These are phyloP conservation scores for Oscarella lobularis DNA, from an alignment of 37 sponge, comb jelly and placozoan species.

Conservation along the genomic window DNA sequence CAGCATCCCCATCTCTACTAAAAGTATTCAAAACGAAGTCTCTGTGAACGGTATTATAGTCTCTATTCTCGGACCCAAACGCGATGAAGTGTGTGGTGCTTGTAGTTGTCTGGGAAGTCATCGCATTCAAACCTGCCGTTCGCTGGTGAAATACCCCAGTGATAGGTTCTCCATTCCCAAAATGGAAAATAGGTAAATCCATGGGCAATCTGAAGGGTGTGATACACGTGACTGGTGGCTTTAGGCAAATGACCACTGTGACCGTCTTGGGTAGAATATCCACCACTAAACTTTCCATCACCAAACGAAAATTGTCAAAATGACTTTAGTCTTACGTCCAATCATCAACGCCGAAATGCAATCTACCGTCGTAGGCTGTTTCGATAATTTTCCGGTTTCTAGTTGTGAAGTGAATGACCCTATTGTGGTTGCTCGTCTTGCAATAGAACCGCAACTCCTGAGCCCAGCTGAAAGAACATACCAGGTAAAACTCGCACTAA, in stretches of 20 bases:
- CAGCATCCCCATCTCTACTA: no score
- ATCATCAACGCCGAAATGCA: background rate
- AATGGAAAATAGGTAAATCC: background rate
- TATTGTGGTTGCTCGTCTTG: background rate
- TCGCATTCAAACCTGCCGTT: background rate
- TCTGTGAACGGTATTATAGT: no score
- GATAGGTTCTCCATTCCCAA: background rate
- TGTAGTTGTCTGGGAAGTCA: background rate
- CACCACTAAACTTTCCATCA: background rate
- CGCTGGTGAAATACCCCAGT: background rate
- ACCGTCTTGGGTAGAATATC: background rate
- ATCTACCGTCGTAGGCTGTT: background rate
- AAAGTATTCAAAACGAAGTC: no score
- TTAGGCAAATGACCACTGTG: background rate
- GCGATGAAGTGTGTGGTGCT: background rate
- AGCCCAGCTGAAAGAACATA: background rate
- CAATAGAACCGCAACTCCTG: background rate
- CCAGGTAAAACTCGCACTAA: background rate
- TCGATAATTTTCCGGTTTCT: background rate
- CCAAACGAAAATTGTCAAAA: background rate
- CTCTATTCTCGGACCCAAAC: background rate
- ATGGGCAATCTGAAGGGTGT: background rate
- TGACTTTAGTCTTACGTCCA: background rate
- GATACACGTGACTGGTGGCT: background rate
- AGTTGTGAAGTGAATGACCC: background rate